Percentiles rank a stretch among this genome's conserved stretches.
Evolutionary conservation across 2,113 vertebrate genomes (phyloP).

Genomic region (Oceanodroma tethys): DNA sequence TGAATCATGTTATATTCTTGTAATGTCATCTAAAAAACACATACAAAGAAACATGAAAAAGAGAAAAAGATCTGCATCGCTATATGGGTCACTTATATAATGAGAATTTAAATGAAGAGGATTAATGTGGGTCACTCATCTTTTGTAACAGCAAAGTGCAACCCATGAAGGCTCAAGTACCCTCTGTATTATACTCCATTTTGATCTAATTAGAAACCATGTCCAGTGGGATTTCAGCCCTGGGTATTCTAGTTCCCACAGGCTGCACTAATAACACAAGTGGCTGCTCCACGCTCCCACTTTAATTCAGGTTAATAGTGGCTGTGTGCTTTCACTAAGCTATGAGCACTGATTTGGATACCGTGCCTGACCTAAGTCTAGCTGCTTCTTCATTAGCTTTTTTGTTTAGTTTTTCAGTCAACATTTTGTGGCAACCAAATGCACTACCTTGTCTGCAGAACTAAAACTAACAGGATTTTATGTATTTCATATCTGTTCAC

Average conservation of each 20-base stretch:
- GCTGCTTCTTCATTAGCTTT: not conserved
- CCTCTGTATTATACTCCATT: not conserved
- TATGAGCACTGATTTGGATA: not conserved
- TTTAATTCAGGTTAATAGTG: conserved; percentile 11
- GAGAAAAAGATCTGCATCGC: not conserved
- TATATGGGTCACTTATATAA: not conserved
- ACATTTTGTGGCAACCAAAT: not conserved
- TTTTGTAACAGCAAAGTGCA: not conserved
- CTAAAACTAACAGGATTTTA: not conserved
- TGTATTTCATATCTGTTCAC: not conserved
- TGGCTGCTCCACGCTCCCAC: not conserved
- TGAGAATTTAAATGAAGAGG: not conserved
- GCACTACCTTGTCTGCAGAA: not conserved
- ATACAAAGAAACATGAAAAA: not conserved
- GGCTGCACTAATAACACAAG: not conserved
- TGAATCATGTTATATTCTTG: conserved; percentile 87
- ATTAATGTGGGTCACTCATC: conserved; percentile 18
- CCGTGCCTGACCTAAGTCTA: not conserved
- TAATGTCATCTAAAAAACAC: conserved; percentile 81
- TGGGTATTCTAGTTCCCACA: not conserved
- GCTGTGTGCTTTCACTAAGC: not conserved
- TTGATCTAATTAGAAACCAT: not conserved
- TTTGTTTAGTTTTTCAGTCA: not conserved
- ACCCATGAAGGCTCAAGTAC: not conserved
- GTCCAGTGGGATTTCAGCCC: not conserved